Percentiles rank a stretch among this genome's conserved stretches.
Evolutionary conservation across 2,888 invertebrate genomes (phyloP).

Genomic region (Epinotia ramella): DNA sequence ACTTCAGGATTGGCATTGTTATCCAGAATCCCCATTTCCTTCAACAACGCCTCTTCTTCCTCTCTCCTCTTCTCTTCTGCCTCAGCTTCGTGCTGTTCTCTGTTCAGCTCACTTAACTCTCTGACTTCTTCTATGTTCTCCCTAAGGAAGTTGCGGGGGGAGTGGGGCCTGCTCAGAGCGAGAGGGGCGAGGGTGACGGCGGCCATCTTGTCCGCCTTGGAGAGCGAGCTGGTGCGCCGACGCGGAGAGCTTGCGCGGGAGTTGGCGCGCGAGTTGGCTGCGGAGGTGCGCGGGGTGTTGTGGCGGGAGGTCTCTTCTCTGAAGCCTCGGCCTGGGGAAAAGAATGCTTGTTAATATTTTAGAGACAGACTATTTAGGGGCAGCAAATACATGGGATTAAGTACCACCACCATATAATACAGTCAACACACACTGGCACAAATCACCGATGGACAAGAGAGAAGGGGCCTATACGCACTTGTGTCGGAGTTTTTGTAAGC

Average conservation of each 20-base stretch:
- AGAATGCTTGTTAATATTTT: neutral
- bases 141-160: conserved; percentile 79
- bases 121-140: conserved; percentile 81
- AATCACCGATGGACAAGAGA: too few species aligned
- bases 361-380: too few species aligned
- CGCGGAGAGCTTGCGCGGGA: conserved; percentile 77
- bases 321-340: conserved; percentile 78
- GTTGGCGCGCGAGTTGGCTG: conserved; percentile 74
- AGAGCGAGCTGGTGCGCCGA: conserved; percentile 73
- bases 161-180: conserved; percentile 66
- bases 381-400: too few species aligned
- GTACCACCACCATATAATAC: too few species aligned
- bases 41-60: conserved; percentile 78
- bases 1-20: conserved; percentile 63
- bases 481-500: too few species aligned
- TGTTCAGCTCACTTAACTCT: conserved; percentile 79
- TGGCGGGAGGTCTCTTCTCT: conserved; percentile 83
- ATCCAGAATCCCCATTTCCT: conserved; percentile 79
- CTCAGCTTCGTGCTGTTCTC: conserved; percentile 79
- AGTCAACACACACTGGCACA: too few species aligned
- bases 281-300: conserved; percentile 81
- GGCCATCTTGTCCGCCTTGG: conserved; percentile 78
- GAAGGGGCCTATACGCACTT: too few species aligned
- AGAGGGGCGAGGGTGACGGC: conserved; percentile 68
- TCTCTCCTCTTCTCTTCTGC: conserved; percentile 73